Evolutionary conservation across 1,140 invertebrate genomes (phyloP).

Genomic region (Tetraneura akinire): DNA sequence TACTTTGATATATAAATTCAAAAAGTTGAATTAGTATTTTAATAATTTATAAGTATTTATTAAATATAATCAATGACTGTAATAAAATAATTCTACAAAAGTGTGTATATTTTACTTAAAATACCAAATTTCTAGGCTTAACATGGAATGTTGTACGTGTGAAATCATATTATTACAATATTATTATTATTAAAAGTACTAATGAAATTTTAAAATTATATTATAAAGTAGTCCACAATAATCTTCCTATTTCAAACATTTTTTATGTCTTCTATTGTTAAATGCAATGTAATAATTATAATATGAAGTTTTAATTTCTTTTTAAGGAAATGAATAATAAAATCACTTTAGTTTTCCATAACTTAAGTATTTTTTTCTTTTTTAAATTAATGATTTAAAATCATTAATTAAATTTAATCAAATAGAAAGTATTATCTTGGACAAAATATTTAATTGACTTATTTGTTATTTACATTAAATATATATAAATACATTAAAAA

Average conservation of each 20-base stretch:
- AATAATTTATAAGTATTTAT: not conserved
- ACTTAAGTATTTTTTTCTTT: not conserved
- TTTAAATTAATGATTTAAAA: not conserved
- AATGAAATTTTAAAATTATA: not conserved
- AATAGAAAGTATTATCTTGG: not conserved
- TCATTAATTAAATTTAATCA: too few species aligned
- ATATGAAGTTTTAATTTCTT: not conserved
- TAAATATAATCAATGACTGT: constrained; percentile 2
- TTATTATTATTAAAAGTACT: not conserved
- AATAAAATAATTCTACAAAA: constrained; percentile 13
- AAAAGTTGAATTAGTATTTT: not conserved
- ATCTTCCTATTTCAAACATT: not conserved
- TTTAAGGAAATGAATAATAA: not conserved
- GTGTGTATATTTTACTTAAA: not conserved
- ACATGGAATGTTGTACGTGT: not conserved
- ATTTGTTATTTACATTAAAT: constrained; percentile 32
- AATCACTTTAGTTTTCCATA: constrained; percentile 7
- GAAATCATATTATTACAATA: not conserved
- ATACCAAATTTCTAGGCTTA: not conserved
- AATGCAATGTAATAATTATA: too few species aligned
- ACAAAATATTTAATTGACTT: not conserved
- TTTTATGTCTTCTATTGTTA: too few species aligned
- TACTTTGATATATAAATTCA: not conserved
- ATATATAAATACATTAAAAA: constrained; percentile 6
- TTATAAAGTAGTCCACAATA: not conserved